phyloP scores from a whole-genome alignment of 2,797 vertebrate genomes.

The Eidolon dupreanum region DNA sequence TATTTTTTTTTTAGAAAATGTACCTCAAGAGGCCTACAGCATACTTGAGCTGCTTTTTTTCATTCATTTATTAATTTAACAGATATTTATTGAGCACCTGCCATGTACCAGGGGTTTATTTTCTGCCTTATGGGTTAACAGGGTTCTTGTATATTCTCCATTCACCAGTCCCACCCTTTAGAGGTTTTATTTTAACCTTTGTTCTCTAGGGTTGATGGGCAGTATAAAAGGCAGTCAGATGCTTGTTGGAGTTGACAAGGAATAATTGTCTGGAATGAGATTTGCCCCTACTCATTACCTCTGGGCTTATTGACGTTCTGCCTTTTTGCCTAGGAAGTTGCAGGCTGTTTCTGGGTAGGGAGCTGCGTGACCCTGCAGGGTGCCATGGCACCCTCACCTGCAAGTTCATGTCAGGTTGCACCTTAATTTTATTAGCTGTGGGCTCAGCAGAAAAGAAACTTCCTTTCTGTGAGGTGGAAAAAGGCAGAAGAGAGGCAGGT shows the following conservation, averaged over 20 bases:
- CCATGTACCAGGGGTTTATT: not conserved
- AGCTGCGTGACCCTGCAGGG: not conserved
- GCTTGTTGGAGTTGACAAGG: not conserved
- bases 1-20: not conserved
- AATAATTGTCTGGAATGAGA: not conserved
- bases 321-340: slow-evolving; percentile 13
- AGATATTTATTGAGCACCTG: not conserved
- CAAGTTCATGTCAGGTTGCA: not conserved
- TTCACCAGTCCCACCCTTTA: not conserved
- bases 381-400: slow-evolving; percentile 39
- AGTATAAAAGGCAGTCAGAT: not conserved
- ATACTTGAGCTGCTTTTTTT: not conserved
- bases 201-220: not conserved
- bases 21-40: not conserved
- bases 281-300: not conserved
- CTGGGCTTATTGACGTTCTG: not conserved
- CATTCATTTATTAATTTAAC: not conserved
- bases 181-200: slow-evolving; percentile 44
- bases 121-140: not conserved
- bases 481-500: not conserved
- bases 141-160: not conserved
- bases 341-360: not conserved
- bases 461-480: not conserved
- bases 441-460: not conserved
- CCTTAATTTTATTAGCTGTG: not conserved